Conservation (phyloP, 2,888 invertebrate species). For the Epinotia bilunana region DNA sequence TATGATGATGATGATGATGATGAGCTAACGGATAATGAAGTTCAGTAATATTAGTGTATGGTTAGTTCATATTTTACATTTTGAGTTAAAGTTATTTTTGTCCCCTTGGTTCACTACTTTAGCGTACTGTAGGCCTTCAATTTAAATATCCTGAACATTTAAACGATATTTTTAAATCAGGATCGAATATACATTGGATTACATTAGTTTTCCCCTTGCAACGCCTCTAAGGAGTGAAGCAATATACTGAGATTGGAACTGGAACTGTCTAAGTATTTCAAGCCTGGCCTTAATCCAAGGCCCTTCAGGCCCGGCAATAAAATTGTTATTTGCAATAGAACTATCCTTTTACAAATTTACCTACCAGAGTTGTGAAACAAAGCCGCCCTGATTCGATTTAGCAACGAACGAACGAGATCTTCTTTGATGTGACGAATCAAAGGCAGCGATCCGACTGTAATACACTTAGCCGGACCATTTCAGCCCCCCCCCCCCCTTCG, state of each 20-base stretch:
- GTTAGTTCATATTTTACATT: not conserved
- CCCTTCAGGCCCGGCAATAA: constrained; percentile 27
- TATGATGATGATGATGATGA: no score
- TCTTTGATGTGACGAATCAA: constrained; percentile 85
- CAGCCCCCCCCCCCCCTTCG: constrained; percentile 59
- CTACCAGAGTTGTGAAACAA: constrained; percentile 75
- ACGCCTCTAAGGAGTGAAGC: not conserved
- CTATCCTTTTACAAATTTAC: constrained; percentile 65
- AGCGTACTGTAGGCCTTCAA: no score
- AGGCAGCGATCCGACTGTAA: constrained; percentile 83
- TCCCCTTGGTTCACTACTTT: no score
- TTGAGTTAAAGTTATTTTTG: not conserved
- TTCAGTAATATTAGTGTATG: not conserved
- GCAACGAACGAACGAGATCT: constrained; percentile 76
- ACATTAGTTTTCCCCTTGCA: not conserved
- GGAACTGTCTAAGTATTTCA: not conserved
- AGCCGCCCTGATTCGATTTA: constrained; percentile 81
- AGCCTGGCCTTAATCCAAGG: constrained; percentile 9
- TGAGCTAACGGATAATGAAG: not conserved
- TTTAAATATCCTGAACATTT: not conserved
- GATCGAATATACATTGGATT: not conserved
- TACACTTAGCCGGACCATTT: constrained; percentile 83
- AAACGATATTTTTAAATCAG: not conserved
- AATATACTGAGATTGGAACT: constrained; percentile 15
- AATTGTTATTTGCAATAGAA: constrained; percentile 47